Percentiles rank a stretch among this genome's conserved stretches.
phyloP scores from a whole-genome alignment of 2,888 invertebrate species.

The Sinopyrophorus schimmeli region DNA sequence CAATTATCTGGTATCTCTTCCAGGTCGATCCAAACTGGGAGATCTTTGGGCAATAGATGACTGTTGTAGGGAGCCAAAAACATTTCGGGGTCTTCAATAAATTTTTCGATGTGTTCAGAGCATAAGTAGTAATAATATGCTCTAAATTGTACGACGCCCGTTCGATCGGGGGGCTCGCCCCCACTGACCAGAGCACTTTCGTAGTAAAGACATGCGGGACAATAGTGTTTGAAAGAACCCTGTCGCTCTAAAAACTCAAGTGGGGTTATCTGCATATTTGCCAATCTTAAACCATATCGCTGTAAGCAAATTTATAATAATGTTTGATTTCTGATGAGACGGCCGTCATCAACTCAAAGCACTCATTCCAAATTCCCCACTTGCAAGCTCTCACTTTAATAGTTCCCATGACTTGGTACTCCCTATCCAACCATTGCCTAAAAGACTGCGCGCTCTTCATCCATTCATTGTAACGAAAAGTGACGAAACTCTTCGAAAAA shows the following conservation, averaged over 20 bases:
- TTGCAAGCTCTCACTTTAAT: slow-evolving; percentile 58
- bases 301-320: slow-evolving; percentile 58
- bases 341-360: slow-evolving; percentile 51
- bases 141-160: slow-evolving; percentile 61
- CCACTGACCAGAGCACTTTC: slow-evolving; percentile 50
- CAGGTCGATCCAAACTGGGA: slow-evolving; percentile 53
- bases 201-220: slow-evolving; percentile 62
- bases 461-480: slow-evolving; percentile 57
- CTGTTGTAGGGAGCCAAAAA: slow-evolving; percentile 53
- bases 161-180: slow-evolving; percentile 58
- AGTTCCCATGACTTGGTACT: slow-evolving; percentile 60
- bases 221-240: slow-evolving; percentile 59
- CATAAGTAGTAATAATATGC: slow-evolving; percentile 66
- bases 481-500: slow-evolving; percentile 48
- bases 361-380: slow-evolving; percentile 61
- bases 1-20: slow-evolving; percentile 43
- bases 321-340: slow-evolving; percentile 56
- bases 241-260: slow-evolving; percentile 56
- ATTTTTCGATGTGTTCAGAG: slow-evolving; percentile 57
- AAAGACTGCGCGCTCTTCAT: slow-evolving; percentile 47
- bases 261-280: slow-evolving; percentile 62
- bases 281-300: slow-evolving; percentile 56
- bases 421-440: slow-evolving; percentile 58
- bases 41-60: slow-evolving; percentile 54
- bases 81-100: slow-evolving; percentile 54